These are phyloP conservation scores for Callopanchax toddi DNA, from an alignment of 2,113 vertebrate genomes.

Conservation along the genomic window DNA sequence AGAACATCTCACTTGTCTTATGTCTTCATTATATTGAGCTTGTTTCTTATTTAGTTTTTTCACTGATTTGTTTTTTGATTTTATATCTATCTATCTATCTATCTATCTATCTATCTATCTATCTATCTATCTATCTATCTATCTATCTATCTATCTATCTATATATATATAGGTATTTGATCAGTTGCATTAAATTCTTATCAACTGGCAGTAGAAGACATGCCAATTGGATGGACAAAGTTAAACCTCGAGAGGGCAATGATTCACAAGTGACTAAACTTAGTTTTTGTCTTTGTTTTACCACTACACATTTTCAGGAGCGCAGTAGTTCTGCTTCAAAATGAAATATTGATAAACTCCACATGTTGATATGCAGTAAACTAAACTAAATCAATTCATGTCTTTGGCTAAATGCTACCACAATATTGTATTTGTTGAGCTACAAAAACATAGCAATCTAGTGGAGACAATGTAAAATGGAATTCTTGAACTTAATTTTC, in stretches of 20 bases:
- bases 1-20: not conserved
- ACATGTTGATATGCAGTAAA: not conserved
- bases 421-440: not conserved
- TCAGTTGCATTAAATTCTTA: not conserved
- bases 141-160: no score
- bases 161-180: no score
- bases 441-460: not conserved
- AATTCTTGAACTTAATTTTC: not conserved
- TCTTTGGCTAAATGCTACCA: not conserved
- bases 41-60: not conserved
- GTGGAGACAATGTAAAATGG: not conserved
- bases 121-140: no score
- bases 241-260: no score
- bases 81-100: no score
- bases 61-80: no score
- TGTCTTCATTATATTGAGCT: not conserved
- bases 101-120: no score
- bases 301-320: not conserved
- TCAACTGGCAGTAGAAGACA: no score
- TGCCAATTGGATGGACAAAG: no score
- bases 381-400: not conserved
- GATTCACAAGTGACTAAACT: no score
- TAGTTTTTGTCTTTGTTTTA: no score
- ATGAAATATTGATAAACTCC: slow-evolving; percentile 2
- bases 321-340: not conserved